phyloP scores from a whole-genome alignment of 1,140 invertebrate species.

The Leguminivora glycinivorella region DNA sequence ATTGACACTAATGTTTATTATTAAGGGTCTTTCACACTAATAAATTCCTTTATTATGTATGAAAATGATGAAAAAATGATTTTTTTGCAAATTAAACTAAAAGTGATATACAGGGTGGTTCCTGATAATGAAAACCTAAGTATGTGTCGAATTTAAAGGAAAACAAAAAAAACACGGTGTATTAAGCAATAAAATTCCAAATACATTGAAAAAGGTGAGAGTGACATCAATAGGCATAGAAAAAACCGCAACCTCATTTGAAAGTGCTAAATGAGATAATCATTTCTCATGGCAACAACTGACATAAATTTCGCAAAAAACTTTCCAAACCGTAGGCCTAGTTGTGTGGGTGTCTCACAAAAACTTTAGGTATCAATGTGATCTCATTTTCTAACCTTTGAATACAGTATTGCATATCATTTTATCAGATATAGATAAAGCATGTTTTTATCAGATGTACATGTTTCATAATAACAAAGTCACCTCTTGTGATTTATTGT shows the following conservation, averaged over 20 bases:
- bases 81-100: no score
- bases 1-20: no score
- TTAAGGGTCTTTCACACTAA: no score
- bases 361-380: background rate
- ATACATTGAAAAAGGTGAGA: no score
- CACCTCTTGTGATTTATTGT: background rate
- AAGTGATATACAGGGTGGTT: no score
- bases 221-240: background rate
- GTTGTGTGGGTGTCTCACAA: background rate
- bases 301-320: background rate
- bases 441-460: background rate
- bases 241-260: background rate
- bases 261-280: constrained; percentile 1
- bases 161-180: no score
- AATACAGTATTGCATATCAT: background rate
- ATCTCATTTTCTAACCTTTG: constrained; percentile 10
- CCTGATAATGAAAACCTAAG: no score
- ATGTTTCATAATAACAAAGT: background rate
- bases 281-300: background rate
- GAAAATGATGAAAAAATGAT: no score
- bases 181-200: no score
- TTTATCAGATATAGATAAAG: background rate
- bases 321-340: background rate
- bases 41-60: no score
- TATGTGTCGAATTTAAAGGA: no score